phyloP scores from a whole-genome alignment of 53 echinoderm and acorn worm species.

The Henricia sp. region DNA sequence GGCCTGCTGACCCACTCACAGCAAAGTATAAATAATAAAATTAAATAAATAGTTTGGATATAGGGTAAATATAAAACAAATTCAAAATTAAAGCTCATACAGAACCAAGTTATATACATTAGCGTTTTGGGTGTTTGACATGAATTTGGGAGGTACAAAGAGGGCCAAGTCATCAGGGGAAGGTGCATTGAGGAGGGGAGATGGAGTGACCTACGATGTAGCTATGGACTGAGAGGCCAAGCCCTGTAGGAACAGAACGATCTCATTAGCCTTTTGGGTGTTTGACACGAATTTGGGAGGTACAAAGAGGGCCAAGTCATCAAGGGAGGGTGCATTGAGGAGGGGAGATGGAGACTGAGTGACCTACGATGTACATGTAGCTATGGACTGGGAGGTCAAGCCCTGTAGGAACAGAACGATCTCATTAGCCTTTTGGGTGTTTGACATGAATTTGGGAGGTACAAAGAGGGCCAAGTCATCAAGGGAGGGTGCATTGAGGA shows the following conservation, averaged over 20 bases:
- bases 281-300: no score
- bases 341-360: no score
- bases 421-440: no score
- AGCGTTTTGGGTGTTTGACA: not conserved
- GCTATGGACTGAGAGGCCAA: constrained; percentile 84
- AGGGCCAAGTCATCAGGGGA: constrained; percentile 70
- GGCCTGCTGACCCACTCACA: no score
- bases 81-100: no score
- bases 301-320: no score
- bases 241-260: constrained; percentile 34
- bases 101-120: no score
- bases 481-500: not conserved
- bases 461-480: constrained; percentile 79
- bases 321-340: not conserved
- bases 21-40: not conserved
- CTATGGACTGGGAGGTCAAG: no score
- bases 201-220: constrained; percentile 54
- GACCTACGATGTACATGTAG: no score
- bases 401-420: no score
- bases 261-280: not conserved
- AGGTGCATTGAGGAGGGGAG: no score
- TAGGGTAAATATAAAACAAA: no score
- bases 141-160: constrained; percentile 81
- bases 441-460: constrained; percentile 71
- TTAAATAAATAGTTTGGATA: not conserved